Conservation (phyloP, 1,140 invertebrate species). For the Anoplophora glabripennis region DNA sequence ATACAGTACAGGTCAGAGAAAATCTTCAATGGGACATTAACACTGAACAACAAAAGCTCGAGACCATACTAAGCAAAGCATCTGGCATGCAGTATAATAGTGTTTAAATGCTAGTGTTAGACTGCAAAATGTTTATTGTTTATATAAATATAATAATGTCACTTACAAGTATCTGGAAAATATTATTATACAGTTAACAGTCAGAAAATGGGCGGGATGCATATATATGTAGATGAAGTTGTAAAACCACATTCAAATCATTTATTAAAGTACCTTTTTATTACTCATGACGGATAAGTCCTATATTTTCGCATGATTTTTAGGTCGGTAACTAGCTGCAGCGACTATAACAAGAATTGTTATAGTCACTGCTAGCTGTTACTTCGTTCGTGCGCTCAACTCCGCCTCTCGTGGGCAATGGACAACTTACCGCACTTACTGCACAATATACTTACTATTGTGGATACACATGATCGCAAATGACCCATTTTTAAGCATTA, state of each 20-base stretch:
- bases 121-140: neutral
- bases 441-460: too few species aligned
- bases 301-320: too few species aligned
- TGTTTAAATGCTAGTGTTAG: slow-evolving; percentile 16
- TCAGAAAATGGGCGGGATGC: slow-evolving; percentile 2
- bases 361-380: too few species aligned
- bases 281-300: too few species aligned
- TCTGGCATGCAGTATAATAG: neutral
- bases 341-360: too few species aligned
- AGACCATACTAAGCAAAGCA: slow-evolving; percentile 21
- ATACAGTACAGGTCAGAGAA: neutral
- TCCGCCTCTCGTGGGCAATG: too few species aligned
- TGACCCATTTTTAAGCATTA: too few species aligned
- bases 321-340: too few species aligned
- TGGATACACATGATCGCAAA: too few species aligned
- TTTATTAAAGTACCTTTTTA: too few species aligned
- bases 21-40: neutral
- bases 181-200: slow-evolving; percentile 6
- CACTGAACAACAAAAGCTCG: slow-evolving; percentile 3
- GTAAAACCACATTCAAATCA: slow-evolving; percentile 2
- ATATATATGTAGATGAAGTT: slow-evolving; percentile 11
- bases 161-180: slow-evolving; percentile 8
- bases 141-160: neutral
- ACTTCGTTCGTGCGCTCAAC: too few species aligned
- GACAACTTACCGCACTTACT: too few species aligned